Evolutionary conservation across 2,797 vertebrate species (phyloP).

Genomic region (Gallinago solitaria): DNA sequence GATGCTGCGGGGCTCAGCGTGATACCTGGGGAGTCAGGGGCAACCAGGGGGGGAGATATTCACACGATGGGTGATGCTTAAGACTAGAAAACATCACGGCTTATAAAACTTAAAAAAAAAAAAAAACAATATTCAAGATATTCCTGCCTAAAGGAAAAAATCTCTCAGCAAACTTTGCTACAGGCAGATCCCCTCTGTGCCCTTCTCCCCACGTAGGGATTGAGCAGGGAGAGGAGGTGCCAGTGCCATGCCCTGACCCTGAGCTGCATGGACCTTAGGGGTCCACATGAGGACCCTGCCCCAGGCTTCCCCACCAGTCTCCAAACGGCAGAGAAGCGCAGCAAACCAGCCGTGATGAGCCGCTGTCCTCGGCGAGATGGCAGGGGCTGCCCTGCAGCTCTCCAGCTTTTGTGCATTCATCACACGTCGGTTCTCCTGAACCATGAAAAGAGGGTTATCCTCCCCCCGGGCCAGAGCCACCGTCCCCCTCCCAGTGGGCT

Average conservation of each 20-base stretch:
- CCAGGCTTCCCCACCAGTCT: background rate
- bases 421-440: constrained; percentile 5
- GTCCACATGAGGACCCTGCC: background rate
- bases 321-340: background rate
- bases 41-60: background rate
- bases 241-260: background rate
- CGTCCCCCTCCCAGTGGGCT: background rate
- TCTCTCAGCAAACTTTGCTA: background rate
- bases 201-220: background rate
- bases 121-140: background rate
- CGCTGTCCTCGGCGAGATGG: background rate
- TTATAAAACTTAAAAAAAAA: background rate
- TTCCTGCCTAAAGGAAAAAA: background rate
- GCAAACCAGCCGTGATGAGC: background rate
- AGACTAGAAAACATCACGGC: background rate
- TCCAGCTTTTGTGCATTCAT: background rate
- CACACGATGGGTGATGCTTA: background rate
- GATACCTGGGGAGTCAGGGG: background rate
- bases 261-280: background rate
- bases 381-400: constrained; percentile 8
- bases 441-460: background rate
- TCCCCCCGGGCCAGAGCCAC: background rate
- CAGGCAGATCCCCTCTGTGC: background rate
- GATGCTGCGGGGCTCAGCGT: background rate
- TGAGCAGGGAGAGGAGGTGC: background rate